Base-by-base conservation (phyloP, 1,140 invertebrate genomes). In the Lordiphosa clarofinis region DNA sequence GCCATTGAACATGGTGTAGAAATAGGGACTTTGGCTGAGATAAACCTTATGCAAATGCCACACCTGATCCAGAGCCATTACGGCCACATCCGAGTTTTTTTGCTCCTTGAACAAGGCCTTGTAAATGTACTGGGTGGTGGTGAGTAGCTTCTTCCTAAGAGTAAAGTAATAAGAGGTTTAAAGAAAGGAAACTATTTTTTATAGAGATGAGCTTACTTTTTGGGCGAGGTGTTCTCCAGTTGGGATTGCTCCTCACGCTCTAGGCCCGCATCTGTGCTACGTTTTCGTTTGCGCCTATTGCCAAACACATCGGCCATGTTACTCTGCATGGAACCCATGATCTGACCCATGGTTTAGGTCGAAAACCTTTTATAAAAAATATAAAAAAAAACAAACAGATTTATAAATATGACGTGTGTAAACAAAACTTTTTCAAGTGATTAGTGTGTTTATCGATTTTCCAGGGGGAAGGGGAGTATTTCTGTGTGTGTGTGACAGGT, bases 1-100 rank as follows among this genome's bases (percentile, higher is more conserved):
- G 4, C 95, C 95, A 78, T 92, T 94, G 89, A 96, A 96, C 95
- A 96, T 96, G 81, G 94, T 95, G 9, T 92, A 91, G 90, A 96
- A 96, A 86, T 95, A 96, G 3, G 94, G 94, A 76, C 94, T 95
- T 92, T 96, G 94, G 73, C 92, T 93, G 36, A 95, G 90, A 87
- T 95, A 95, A 13, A 95, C 91, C 91, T 94, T 95, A 86, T 96
- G 95, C 13, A 96, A 89, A 72, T 92, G 91, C 93, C 95, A 96
- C 68, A 93, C 92, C 88, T 92, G 92, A 31, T 92, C 93, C 36
- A 95, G 86, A 62, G 94, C 94, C 60, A 92, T 89, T 11, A 96
- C 93, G 49, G 92, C 93, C 58, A 96, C 90, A 89, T 96, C 95
- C 64, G 94, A 94, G 66, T 94, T 93, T 89, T 93, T 92, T 58